These are phyloP conservation scores for Notodonta dromedarius DNA, from an alignment of 2,888 invertebrate species.

Conservation along the genomic window DNA sequence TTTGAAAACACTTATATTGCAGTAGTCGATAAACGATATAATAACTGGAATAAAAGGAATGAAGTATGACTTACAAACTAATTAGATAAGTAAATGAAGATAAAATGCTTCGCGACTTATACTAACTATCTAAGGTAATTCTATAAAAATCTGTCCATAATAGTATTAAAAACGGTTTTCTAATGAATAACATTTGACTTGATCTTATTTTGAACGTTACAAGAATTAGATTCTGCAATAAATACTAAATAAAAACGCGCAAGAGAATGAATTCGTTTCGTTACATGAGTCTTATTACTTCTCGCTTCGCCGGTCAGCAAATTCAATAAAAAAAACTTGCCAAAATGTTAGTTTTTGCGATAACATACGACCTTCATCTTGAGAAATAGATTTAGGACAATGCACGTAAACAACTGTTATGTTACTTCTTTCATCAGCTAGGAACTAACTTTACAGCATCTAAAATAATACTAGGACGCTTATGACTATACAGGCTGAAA, in stretches of 20 bases:
- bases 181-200: not conserved
- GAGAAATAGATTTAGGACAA: constrained; percentile 2
- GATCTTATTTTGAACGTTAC: not conserved
- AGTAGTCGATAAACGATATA: too few species aligned
- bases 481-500: too few species aligned
- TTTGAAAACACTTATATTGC: too few species aligned
- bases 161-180: not conserved
- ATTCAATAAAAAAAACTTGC: constrained; percentile 12
- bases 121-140: too few species aligned
- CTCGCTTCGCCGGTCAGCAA: constrained; percentile 15
- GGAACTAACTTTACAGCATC: too few species aligned
- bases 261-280: constrained; percentile 11
- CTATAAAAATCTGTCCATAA: not conserved
- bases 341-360: constrained; percentile 14
- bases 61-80: too few species aligned
- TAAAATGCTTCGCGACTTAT: too few species aligned
- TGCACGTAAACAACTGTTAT: constrained; percentile 1
- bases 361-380: constrained; percentile 4
- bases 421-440: not conserved
- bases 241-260: constrained; percentile 8
- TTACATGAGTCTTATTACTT: constrained; percentile 17
- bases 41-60: too few species aligned
- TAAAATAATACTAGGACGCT: too few species aligned
- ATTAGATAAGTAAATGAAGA: too few species aligned
- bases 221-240: not conserved